A percentile compares a stretch with the other conserved stretches of the same genome.
These are phyloP conservation scores for Microcebus tavaratra DNA, from an alignment of 2,113 vertebrate species.

Conservation along the genomic window DNA sequence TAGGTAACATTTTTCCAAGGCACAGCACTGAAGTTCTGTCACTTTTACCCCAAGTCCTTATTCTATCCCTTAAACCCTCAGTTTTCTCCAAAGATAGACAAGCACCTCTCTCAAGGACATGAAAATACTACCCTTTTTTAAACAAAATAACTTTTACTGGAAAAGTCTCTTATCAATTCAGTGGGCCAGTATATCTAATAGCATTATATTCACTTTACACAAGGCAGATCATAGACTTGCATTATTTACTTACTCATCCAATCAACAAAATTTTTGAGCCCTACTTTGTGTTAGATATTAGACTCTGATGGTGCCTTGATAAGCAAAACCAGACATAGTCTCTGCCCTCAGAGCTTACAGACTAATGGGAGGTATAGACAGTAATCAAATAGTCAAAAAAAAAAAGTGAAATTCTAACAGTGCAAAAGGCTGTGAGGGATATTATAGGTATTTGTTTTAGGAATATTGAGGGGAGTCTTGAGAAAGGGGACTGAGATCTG, in stretches of 20 bases:
- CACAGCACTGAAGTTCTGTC: background rate
- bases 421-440: background rate
- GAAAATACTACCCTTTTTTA: background rate
- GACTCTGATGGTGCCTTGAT: background rate
- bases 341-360: background rate
- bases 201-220: background rate
- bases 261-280: background rate
- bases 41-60: background rate
- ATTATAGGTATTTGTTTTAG: background rate
- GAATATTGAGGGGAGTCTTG: background rate
- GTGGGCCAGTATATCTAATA: background rate
- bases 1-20: slow-evolving; percentile 4
- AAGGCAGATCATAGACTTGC: background rate
- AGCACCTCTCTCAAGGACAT: background rate
- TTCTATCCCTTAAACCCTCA: background rate
- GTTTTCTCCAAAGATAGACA: background rate
- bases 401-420: background rate
- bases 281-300: background rate
- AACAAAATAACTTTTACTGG: background rate
- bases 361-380: background rate
- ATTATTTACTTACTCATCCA: background rate
- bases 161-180: background rate
- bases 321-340: background rate
- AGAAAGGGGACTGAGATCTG: background rate
- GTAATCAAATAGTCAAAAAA: background rate